phyloP scores from a whole-genome alignment of 2,797 vertebrate genomes.

The Calcarius lapponicus region DNA sequence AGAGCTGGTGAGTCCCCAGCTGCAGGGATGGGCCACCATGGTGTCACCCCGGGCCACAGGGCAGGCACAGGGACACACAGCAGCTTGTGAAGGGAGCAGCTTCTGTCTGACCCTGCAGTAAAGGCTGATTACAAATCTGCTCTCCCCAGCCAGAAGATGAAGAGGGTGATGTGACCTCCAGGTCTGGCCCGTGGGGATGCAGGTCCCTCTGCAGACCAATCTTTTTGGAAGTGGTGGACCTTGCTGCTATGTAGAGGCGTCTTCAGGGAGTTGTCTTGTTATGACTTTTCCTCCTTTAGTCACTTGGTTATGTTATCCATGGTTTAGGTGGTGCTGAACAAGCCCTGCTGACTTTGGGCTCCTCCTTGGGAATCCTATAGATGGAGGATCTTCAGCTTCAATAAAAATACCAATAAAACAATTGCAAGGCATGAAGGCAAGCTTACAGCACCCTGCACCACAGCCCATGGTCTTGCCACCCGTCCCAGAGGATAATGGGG shows the following conservation, averaged over 20 bases:
- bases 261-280: not conserved
- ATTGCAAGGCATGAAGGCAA: not conserved
- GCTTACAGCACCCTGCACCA: not conserved
- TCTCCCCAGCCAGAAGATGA: not conserved
- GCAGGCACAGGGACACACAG: not conserved
- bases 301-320: not conserved
- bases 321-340: not conserved
- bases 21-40: not conserved
- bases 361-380: not conserved
- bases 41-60: fast-evolving
- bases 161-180: not conserved
- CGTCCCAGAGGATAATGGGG: not conserved
- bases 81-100: not conserved
- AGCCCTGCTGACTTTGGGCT: not conserved
- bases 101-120: not conserved
- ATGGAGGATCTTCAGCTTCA: not conserved
- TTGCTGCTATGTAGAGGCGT: not conserved
- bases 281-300: not conserved
- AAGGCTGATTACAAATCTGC: not conserved
- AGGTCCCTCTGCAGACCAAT: not conserved
- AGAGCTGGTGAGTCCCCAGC: not conserved
- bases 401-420: not conserved
- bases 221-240: not conserved
- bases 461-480: not conserved
- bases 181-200: not conserved